phyloP scores from a whole-genome alignment of 2,888 invertebrate species.

The Tenodera sinensis region DNA sequence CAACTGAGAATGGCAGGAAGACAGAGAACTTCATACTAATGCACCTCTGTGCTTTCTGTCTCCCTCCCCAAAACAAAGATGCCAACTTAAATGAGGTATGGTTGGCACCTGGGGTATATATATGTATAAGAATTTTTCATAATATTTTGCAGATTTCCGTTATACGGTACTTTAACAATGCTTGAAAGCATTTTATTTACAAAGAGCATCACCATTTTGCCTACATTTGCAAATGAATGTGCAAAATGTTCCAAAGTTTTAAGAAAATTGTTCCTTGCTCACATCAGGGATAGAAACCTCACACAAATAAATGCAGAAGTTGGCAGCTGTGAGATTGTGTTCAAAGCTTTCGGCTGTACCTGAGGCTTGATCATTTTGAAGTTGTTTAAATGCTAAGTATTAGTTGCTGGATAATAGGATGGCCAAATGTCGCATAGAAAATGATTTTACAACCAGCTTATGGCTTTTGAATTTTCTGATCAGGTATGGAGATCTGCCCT shows the following conservation, averaged over 20 bases:
- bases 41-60: not conserved
- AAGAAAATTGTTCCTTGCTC: not conserved
- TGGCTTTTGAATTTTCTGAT: not conserved
- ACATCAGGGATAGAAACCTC: not conserved
- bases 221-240: not conserved
- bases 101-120: not conserved
- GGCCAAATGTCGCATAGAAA: not conserved
- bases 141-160: not conserved
- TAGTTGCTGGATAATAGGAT: not conserved
- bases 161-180: not conserved
- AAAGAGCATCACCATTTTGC: not conserved
- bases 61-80: not conserved
- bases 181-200: too few species aligned
- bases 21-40: not conserved
- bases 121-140: not conserved
- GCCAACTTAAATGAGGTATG: not conserved
- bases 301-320: not conserved
- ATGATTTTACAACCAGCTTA: not conserved
- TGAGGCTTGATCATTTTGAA: not conserved
- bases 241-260: not conserved
- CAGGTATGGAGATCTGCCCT: not conserved
- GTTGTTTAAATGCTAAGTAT: not conserved
- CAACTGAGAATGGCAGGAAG: not conserved
- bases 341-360: not conserved
- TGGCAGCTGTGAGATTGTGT: not conserved